These are phyloP conservation scores for Oryzias javanicus DNA, from an alignment of 2,113 vertebrate species.

Conservation along the genomic window DNA sequence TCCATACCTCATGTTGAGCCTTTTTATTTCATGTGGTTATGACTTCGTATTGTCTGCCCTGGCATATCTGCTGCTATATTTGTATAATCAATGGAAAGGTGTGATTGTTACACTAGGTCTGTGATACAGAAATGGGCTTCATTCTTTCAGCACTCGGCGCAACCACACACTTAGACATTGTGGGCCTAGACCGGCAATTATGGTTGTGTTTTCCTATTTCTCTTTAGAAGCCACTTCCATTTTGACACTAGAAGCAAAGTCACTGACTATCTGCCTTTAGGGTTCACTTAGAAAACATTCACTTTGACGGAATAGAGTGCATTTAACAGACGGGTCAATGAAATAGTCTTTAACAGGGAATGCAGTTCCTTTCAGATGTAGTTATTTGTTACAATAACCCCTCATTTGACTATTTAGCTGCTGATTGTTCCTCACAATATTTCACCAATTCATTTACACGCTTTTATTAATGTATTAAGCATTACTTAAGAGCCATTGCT, in stretches of 20 bases:
- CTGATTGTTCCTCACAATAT: background rate
- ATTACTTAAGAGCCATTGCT: conserved; percentile 14
- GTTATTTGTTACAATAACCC: conserved; percentile 33
- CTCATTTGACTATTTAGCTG: conserved; percentile 7
- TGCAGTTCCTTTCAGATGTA: conserved; percentile 16
- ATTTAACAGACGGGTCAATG: conserved; percentile 54
- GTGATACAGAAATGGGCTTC: conserved; percentile 31
- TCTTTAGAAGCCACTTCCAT: conserved; percentile 67
- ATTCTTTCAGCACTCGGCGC: conserved; percentile 36
- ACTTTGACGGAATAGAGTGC: conserved; percentile 39
- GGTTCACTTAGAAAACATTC: conserved; percentile 32
- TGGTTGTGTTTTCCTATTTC: conserved; percentile 66
- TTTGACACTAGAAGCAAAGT: conserved; percentile 58
- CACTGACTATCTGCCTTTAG: conserved; percentile 38
- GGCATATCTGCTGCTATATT: background rate
- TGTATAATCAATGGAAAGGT: background rate
- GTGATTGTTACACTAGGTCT: conserved; percentile 8
- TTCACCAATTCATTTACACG: background rate
- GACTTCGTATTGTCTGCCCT: background rate
- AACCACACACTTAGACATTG: conserved; percentile 63
- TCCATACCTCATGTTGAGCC: background rate
- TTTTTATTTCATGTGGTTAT: background rate
- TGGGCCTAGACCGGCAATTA: conserved; percentile 67
- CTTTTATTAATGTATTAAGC: conserved; percentile 17
- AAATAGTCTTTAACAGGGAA: conserved; percentile 36